Percentiles rank a stretch among this genome's conserved stretches.
phyloP scores from a whole-genome alignment of 2,797 vertebrate genomes.

The Parauchenoglanis punctatus region DNA sequence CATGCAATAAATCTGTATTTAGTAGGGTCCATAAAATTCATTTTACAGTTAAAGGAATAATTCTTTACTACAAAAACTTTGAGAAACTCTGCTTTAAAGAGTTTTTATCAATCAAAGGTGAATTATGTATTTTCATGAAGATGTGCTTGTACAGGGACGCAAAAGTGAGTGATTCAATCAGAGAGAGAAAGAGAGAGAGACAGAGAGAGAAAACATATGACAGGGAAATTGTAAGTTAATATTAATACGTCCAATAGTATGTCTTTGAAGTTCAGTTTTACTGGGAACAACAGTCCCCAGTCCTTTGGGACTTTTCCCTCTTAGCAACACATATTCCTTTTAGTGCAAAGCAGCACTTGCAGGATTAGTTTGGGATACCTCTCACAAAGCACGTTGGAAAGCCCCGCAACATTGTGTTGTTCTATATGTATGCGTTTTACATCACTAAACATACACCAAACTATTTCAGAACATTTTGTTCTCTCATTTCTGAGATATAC shows the following conservation, averaged over 20 bases:
- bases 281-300: slow-evolving; percentile 23
- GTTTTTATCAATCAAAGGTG: too few species aligned
- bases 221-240: background rate
- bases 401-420: too few species aligned
- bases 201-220: background rate
- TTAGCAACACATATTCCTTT: slow-evolving; percentile 34
- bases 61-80: background rate
- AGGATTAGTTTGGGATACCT: background rate
- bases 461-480: background rate
- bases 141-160: background rate
- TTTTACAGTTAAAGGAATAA: background rate
- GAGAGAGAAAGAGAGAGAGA: too few species aligned
- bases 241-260: background rate
- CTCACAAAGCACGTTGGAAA: background rate
- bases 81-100: background rate
- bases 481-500: background rate
- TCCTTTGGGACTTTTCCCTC: slow-evolving; percentile 16
- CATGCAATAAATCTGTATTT: background rate
- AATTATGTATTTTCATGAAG: background rate
- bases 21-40: background rate
- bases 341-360: slow-evolving; percentile 12
- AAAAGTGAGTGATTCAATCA: background rate
- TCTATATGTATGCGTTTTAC: background rate
- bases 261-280: background rate
- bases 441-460: background rate